Conservation (phyloP, 1,140 invertebrate genomes). For the Diorhabda carinulata region DNA sequence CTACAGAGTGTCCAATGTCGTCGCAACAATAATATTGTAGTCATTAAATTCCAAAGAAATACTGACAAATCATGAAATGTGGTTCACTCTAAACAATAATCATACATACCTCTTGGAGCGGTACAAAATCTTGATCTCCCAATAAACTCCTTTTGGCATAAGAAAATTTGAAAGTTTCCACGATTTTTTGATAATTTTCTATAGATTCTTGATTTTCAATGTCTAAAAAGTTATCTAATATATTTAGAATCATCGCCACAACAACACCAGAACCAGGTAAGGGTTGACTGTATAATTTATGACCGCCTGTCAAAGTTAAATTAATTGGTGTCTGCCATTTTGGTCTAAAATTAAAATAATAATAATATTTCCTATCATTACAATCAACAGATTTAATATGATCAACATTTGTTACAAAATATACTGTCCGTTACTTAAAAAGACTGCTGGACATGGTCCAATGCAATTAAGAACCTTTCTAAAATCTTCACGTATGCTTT, state of each 20-base stretch:
- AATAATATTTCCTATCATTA: not conserved
- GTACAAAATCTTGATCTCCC: constrained; percentile 62
- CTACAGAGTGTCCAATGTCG: not conserved
- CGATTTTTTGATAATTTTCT: constrained; percentile 68
- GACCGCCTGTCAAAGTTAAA: constrained; percentile 52
- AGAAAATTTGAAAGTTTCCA: constrained; percentile 92
- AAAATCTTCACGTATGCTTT: too few species aligned
- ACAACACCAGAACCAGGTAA: constrained; percentile 79
- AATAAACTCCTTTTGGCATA: constrained; percentile 83
- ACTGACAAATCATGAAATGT: not conserved
- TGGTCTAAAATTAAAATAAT: constrained; percentile 48
- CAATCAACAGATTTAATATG: too few species aligned
- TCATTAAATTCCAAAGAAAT: not conserved
- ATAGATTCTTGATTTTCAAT: constrained; percentile 34
- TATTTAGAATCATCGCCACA: constrained; percentile 78
- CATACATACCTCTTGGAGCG: constrained; percentile 46
- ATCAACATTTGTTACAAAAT: too few species aligned
- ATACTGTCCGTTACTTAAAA: too few species aligned
- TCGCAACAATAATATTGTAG: not conserved
- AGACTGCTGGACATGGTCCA: too few species aligned
- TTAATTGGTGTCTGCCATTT: constrained; percentile 59
- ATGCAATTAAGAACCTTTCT: too few species aligned
- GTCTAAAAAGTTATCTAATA: constrained; percentile 64
- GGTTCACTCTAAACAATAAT: not conserved
- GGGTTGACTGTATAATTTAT: constrained; percentile 68